Evolutionary conservation across 2,888 invertebrate species (phyloP), one percentile per base, ranked within the genome.

Genomic region (Coleophora deauratella): DNA sequence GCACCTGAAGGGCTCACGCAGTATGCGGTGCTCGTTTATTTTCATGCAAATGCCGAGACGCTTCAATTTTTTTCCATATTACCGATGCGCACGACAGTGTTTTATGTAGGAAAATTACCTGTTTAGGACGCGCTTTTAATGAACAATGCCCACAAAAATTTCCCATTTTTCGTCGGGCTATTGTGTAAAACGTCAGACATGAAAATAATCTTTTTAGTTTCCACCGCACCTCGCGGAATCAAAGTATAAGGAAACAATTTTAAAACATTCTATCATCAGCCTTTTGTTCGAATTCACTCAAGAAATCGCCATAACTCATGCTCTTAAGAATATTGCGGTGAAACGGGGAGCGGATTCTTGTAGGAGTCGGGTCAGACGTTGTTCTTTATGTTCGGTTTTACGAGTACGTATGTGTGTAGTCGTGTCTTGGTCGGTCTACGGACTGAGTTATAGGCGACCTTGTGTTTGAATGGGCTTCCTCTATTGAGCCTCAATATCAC

Each of bases 401-500:
- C 35, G 28, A 33, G 33, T 40, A 30, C 33, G 41, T 34, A 12
- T 27, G 33, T 35, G 30, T 35, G 27, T 27, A 15, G 15, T 33
- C 27, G 36, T 13, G 9, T 35, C 31, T 27, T 31, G 12, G 11
- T 15, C 14, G 27, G 35, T 14, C 34, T 11, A 13, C 34, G 7
- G 9, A 10, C 14, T n/a, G 13, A 34, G 7, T 14, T 51, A 44
- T 39, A 46, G 39, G 44, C 56, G 74, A 75, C 78, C 79, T 80
- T 80, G 75, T 54, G 52, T 33, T 50, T 65, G 66, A 70, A 71
- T 65, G 57, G 55, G 65, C 69, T 78, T 77, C 79, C 76, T 72
- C 59, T 59, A 64, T 66, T 48, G 51, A 51, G 50, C 52, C 51
- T 50, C 61, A 52, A 55, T 57, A 47, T 62, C 59, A 62, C 60